These are phyloP conservation scores for Tachystola acroxantha DNA, from an alignment of 2,888 invertebrate species.

Conservation along the genomic window DNA sequence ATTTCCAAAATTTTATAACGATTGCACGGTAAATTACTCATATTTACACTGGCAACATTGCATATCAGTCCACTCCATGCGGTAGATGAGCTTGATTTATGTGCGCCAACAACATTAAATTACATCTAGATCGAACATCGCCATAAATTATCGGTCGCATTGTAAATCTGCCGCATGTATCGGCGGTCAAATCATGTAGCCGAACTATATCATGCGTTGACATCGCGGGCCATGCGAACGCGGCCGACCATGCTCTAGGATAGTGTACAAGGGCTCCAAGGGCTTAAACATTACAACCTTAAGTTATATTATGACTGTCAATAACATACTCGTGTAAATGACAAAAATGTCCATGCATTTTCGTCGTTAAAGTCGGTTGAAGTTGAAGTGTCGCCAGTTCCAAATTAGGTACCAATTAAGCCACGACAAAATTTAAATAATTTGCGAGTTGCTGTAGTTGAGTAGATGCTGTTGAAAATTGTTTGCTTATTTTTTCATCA, in stretches of 20 bases:
- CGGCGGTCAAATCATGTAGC: conserved; percentile 65
- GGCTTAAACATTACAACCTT: too few species aligned
- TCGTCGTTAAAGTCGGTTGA: too few species aligned
- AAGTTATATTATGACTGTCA: too few species aligned
- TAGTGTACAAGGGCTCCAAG: not conserved
- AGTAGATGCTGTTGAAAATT: too few species aligned
- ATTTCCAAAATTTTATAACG: too few species aligned
- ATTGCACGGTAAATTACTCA: conserved; percentile 29
- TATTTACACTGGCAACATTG: not conserved
- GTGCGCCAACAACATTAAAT: conserved; percentile 71
- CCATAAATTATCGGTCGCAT: conserved; percentile 70
- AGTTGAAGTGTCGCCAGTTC: too few species aligned
- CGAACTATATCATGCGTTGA: conserved; percentile 57
- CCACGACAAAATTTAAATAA: too few species aligned
- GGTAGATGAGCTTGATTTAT: conserved; percentile 72
- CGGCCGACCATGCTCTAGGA: conserved; percentile 14
- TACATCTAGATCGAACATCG: conserved; percentile 74
- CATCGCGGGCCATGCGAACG: conserved; percentile 27
- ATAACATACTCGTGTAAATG: too few species aligned
- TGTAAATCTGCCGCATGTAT: conserved; percentile 73
- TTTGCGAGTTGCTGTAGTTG: too few species aligned
- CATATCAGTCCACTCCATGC: conserved; percentile 30
- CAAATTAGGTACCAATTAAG: too few species aligned
- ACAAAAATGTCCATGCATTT: too few species aligned
- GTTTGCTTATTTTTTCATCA: too few species aligned